Base-by-base conservation (phyloP, 2,888 invertebrate genomes). In the Halictus ligatus region DNA sequence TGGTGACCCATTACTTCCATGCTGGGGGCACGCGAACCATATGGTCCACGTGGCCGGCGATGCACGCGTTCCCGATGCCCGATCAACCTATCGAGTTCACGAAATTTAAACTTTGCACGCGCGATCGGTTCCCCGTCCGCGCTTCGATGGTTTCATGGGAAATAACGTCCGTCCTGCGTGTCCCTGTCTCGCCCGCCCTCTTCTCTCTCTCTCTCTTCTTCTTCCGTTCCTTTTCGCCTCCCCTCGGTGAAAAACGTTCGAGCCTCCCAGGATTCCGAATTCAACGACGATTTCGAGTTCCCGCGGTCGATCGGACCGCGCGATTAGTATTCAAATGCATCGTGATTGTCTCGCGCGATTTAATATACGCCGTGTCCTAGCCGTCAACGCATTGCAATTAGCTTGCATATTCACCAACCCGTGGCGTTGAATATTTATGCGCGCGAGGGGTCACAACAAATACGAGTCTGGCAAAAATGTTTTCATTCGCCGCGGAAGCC, bases 11-110 rank as follows among this genome's bases (percentile, higher is more conserved):
- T 94, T 94, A 94, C 89, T 94, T 94, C 93, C 94, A 90, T 91
- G 91, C 90, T 90, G 93, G 94, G 93, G 93, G 93, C 94, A 92
- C 94, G 92, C 89, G 90, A 91, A 83, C 93, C 94, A 94, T 94
- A 94, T 94, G 94, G 91, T 86, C 79, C 81, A 84, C 88, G 88
- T 86, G 90, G 83, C 83, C 87, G 75, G 48, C 83, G 75, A 91
- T 90, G 83, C 88, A 87, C 87, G 90, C 87, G 83, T 88, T 84
- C 81, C 67, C 85, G 87, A 84, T 82, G 74, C 60, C 69, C 80
- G 80, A 91, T 92, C 91, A 92, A 92, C 85, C 92, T 93, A 94
- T 93, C 93, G 91, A 91, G 89, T 94, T 92, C 91, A 89, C 88
- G 93, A 92, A 94, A 93, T 90, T 94, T 85, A 92, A 92, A 92